Evolutionary conservation across 35 echinoderm and acorn worm genomes (phyloP), one percentile per base, ranked within the genome.

Genomic region (Acanthaster planci): DNA sequence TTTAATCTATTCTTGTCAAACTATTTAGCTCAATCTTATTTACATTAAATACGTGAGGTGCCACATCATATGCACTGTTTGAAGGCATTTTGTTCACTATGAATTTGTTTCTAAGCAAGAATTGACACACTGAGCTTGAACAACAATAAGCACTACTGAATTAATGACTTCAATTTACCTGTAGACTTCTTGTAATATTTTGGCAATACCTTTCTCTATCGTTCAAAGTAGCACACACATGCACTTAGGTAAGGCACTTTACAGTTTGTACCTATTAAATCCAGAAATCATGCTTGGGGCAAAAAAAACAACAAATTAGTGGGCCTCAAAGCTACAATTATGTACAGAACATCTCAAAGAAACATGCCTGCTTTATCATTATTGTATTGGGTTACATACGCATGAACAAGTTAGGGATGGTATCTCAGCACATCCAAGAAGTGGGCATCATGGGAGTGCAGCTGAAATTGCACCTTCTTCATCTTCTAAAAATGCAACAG

Each of bases 201-300:
- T 72, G 23, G 64, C 23, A 72, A 31, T 72, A 34, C 64, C 64
- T 72, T 72, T 72, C 42, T 72, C 9, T 36, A 27, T 72, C 64
- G 14, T 35, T 72, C 30, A 72, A 72, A 60, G 64, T 72, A 72
- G 64, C 64, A 72, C 64, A 72, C 64, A 72, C 64, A 72, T 34
- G 64, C 64, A 72, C 42, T 47, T 4, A 47, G 42, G 29, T 72
- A 72, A 72, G 64, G 64, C 64, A 72, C 64, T 72, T 72, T 10
- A 8, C 34, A 29, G 22, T 27, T 27, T 10, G 26, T 31, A 72
- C 64, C 64, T 72, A 10, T 26, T 1, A 72, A 72, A 26, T 31
- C 23, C 60, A 34, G 60, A 68, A 68, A 9, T 68, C 60, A 68
- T 16, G 64, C 64, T 72, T 72, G 18, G 64, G 34, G 26, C 14